These are phyloP conservation scores for Lycocorax pyrrhopterus DNA, from an alignment of 2,113 vertebrate species.

Conservation along the genomic window DNA sequence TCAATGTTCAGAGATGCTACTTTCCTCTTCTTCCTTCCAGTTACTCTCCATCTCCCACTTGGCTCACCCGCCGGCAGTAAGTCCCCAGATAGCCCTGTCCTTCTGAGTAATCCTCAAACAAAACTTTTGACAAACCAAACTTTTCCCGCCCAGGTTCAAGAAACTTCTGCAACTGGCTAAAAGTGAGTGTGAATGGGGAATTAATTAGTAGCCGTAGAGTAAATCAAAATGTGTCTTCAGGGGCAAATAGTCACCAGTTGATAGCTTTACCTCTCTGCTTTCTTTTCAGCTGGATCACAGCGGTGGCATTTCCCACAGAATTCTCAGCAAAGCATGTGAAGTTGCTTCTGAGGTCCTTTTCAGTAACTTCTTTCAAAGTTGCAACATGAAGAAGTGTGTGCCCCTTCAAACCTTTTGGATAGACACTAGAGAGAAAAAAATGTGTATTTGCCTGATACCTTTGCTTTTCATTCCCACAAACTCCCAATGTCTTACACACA, in stretches of 20 bases:
- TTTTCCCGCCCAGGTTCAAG: neutral
- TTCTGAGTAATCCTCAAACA: neutral
- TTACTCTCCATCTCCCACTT: neutral
- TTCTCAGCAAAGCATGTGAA: slow-evolving; percentile 82
- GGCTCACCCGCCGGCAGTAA: neutral
- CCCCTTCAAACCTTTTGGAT: neutral
- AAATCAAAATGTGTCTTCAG: neutral
- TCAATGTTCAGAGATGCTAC: neutral
- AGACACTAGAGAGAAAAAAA: neutral
- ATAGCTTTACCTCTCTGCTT: slow-evolving; percentile 68
- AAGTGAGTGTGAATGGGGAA: neutral
- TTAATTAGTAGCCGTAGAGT: neutral
- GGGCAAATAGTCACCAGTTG: neutral
- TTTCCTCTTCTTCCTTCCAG: neutral
- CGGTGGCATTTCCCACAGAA: slow-evolving; percentile 67
- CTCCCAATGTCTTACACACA: neutral
- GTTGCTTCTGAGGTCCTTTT: slow-evolving; percentile 66
- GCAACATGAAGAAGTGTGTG: neutral
- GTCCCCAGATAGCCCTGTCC: neutral
- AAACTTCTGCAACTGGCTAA: neutral
- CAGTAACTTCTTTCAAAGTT: slow-evolving; percentile 71
- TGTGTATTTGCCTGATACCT: neutral
- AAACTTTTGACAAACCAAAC: neutral
- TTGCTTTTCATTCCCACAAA: neutral
- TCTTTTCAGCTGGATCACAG: slow-evolving; percentile 69